Evolutionary conservation across 1,140 invertebrate species (phyloP).

Genomic region (Metaphire vulgaris): DNA sequence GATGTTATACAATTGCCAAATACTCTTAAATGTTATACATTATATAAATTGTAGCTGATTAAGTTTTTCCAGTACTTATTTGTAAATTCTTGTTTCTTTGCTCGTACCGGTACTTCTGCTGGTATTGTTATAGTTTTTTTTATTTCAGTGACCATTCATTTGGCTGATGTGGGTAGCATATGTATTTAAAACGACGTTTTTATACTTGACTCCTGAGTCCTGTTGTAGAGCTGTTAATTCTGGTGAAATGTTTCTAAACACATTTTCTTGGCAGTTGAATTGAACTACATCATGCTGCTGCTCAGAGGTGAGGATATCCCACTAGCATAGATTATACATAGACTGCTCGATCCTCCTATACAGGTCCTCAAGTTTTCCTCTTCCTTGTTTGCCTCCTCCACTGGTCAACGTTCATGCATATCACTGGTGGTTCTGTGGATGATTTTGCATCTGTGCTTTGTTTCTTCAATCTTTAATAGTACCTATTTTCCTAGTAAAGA

Average conservation of each 20-base stretch:
- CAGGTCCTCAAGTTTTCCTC: neutral
- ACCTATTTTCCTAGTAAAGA: too few species aligned
- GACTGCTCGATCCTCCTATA: neutral
- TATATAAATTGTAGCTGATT: too few species aligned
- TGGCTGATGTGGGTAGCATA: neutral
- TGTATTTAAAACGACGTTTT: too few species aligned
- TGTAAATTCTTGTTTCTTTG: too few species aligned
- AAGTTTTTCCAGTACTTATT: too few species aligned
- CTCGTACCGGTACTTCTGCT: too few species aligned
- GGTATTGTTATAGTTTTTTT: too few species aligned
- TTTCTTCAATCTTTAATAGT: too few species aligned
- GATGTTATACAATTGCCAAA: too few species aligned
- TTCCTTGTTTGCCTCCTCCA: neutral
- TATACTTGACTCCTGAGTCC: neutral
- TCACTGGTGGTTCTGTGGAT: neutral
- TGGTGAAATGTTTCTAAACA: constrained; percentile 3
- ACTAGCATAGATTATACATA: neutral
- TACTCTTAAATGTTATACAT: too few species aligned
- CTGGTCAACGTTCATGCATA: neutral
- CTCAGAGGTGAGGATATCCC: neutral
- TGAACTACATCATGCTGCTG: neutral
- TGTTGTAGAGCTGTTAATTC: neutral
- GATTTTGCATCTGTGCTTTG: too few species aligned
- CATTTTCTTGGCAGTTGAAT: neutral
- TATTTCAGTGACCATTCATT: neutral